Evolutionary conservation across 2,113 vertebrate species (phyloP), one percentile per base, ranked within the genome.

Genomic region (Dunckerocampus dactyliophorus): DNA sequence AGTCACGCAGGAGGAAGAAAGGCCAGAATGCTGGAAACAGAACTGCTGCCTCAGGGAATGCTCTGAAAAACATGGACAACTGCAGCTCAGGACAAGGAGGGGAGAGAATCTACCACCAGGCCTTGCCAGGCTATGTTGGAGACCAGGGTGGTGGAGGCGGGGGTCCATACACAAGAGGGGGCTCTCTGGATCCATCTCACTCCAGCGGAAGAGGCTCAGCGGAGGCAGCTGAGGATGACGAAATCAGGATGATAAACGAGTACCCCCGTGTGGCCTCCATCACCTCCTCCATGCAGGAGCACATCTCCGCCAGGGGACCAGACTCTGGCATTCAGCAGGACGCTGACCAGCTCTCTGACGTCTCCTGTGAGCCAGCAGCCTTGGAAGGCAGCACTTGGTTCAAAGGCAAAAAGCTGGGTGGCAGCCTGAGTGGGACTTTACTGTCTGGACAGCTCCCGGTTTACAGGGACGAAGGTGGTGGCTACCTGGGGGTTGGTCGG

Each of bases 181-280:
- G 96, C 17, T 99, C 96, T 2, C 80, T 98, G 75, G 97, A 98
- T 84, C 97, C 96, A 19, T 99, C 97, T 0, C 97, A 98, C 75
- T 99, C 97, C 59, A 99, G 97, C 0, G 96, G 97, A 43, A 88
- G 97, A 15, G 97, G 97, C 43, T 99, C 97, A 0, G 97, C 95
- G 0, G 96, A 98, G 75, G 97, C 95, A 0, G 97, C 95, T 0
- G 97, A 98, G 57, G 97, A 99, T 0, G 96, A 99, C 0, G 96
- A 99, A 83, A 99, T 99, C 63, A 92, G 97, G 34, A 99, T 99
- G 97, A 99, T 99, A 76, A 99, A 98, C 0, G 97, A 99, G 77
- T 95, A 96, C 69, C 97, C 96, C 0, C 93, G 95, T 0, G 93
- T 97, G 19, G 93, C 95, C 65, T 97, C 95, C 64, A 93, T 97